Percentiles rank a stretch among this genome's conserved stretches.
Evolutionary conservation across 2,888 invertebrate genomes (phyloP).

Genomic region (Polydrusus cervinus): DNA sequence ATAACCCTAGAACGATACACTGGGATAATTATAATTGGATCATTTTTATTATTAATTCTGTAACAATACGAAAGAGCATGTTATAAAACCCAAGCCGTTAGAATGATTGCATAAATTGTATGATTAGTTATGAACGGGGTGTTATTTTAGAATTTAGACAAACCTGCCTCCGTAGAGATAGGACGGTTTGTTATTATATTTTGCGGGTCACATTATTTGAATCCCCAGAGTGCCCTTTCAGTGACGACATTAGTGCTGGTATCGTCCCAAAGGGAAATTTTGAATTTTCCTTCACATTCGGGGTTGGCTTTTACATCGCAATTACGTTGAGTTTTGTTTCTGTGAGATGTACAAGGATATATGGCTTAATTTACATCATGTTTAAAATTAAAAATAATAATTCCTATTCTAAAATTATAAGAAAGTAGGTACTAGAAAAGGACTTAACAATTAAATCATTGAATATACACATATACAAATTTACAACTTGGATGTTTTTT

Average conservation of each 20-base stretch:
- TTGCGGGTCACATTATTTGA: conserved; percentile 45
- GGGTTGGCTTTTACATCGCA: conserved; percentile 33
- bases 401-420: conserved; percentile 1
- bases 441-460: too few species aligned
- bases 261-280: conserved; percentile 44
- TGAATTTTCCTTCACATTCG: conserved; percentile 40
- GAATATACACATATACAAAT: too few species aligned
- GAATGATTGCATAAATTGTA: conserved; percentile 31
- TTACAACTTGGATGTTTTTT: too few species aligned
- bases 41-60: not conserved
- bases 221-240: conserved; percentile 48
- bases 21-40: not conserved
- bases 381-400: conserved; percentile 5
- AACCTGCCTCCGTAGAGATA: conserved; percentile 44
- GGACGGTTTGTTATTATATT: conserved; percentile 50
- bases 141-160: conserved; percentile 47
- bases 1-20: too few species aligned
- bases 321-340: conserved; percentile 35
- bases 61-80: conserved; percentile 13
- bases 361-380: conserved; percentile 9
- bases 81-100: conserved; percentile 17
- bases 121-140: conserved; percentile 29
- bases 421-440: too few species aligned
- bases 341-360: conserved; percentile 8
- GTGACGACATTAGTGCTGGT: conserved; percentile 46